Conservation (phyloP, 2,888 invertebrate species). For the Drosophila peninsularis region DNA sequence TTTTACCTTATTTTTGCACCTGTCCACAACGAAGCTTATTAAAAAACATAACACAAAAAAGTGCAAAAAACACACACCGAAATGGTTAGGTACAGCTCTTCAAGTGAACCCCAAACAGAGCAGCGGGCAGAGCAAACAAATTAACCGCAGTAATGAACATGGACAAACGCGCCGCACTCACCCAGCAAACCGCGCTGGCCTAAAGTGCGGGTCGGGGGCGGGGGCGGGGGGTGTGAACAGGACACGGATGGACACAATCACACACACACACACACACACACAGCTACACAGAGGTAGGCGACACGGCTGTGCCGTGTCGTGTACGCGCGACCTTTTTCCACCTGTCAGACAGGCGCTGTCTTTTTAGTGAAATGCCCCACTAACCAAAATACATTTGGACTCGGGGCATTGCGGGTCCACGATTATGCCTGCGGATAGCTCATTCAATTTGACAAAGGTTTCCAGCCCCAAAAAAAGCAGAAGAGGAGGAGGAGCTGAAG, state of each 20-base stretch:
- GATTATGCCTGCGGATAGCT: slow-evolving; percentile 11
- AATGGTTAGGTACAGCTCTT: slow-evolving; percentile 51
- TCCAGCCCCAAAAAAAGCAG: background rate
- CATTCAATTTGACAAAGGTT: slow-evolving; percentile 20
- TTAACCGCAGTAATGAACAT: slow-evolving; percentile 80
- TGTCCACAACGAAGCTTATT: slow-evolving; percentile 67
- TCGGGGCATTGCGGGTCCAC: slow-evolving; percentile 22
- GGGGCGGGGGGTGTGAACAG: slow-evolving; percentile 6
- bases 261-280: background rate
- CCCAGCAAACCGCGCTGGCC: slow-evolving; percentile 9
- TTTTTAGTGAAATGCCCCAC: slow-evolving; percentile 30
- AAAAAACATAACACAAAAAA: slow-evolving; percentile 54
- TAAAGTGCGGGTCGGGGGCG: background rate
- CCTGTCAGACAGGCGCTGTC: slow-evolving; percentile 44
- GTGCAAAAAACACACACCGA: slow-evolving; percentile 27
- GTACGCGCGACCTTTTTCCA: slow-evolving; percentile 60
- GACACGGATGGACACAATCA: slow-evolving; percentile 21
- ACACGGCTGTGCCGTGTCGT: slow-evolving; percentile 51
- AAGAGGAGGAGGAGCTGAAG: background rate
- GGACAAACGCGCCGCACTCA: slow-evolving; percentile 65
- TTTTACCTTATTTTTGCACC: slow-evolving; percentile 62
- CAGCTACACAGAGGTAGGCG: background rate
- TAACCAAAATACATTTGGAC: slow-evolving; percentile 31
- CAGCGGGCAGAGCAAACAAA: slow-evolving; percentile 72
- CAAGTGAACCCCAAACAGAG: slow-evolving; percentile 35